These are phyloP conservation scores for Oeneis ivallda DNA, from an alignment of 2,888 invertebrate genomes.

Conservation along the genomic window DNA sequence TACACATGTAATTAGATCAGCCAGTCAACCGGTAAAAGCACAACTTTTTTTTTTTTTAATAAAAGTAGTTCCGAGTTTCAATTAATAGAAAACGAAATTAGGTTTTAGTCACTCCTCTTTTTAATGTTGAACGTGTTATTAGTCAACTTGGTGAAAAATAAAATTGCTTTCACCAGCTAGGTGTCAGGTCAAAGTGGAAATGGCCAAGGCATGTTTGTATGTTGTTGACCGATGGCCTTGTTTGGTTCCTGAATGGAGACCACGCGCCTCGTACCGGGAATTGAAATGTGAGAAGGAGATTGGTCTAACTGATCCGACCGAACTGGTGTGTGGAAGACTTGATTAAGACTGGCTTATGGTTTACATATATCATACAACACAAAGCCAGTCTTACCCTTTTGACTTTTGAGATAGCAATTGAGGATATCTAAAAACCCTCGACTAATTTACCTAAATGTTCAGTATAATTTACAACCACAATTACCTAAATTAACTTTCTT, in stretches of 20 bases:
- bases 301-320: no score
- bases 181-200: no score
- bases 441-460: background rate
- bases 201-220: no score
- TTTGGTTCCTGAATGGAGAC: no score
- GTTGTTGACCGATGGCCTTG: no score
- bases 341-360: no score
- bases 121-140: background rate
- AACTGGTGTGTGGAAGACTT: no score
- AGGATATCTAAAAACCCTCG: background rate
- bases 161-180: background rate
- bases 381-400: no score
- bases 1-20: slow-evolving; percentile 17
- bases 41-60: background rate
- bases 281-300: no score
- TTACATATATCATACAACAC: no score
- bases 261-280: no score
- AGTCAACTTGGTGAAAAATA: background rate
- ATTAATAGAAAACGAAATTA: slow-evolving; percentile 10
- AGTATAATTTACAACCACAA: background rate
- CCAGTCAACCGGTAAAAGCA: slow-evolving; percentile 12
- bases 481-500: slow-evolving; percentile 2
- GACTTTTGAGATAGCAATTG: no score
- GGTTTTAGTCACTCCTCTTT: background rate
- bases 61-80: background rate